Percentiles rank a stretch among this genome's conserved stretches.
Conservation (phyloP, 37 sponge, comb jelly and placozoan genomes). For the Chondrosia reniformis region DNA sequence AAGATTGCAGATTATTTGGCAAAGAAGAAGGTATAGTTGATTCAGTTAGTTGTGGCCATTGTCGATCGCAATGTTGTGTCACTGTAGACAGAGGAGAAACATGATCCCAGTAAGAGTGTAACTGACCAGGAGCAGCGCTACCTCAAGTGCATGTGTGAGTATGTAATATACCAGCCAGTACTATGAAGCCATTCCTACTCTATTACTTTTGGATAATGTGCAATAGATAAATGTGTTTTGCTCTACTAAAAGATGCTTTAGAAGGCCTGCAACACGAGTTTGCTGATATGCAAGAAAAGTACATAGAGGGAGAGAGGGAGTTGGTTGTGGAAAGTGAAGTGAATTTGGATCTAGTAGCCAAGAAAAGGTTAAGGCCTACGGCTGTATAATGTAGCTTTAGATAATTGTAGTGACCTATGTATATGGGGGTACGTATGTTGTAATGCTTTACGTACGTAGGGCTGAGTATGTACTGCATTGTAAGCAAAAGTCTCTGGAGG, state of each 20-base stretch:
- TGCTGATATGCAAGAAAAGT: conserved; percentile 34
- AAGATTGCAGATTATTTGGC: conserved; percentile 85
- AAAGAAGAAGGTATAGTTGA: conserved; percentile 56
- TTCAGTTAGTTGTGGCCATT: neutral
- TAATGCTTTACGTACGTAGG: neutral
- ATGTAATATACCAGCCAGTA: neutral
- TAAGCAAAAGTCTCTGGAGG: conserved; percentile 29
- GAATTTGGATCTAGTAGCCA: conserved; percentile 50
- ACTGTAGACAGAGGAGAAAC: conserved; percentile 67
- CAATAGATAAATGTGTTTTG: neutral
- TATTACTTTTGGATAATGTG: neutral
- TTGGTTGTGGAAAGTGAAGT: conserved; percentile 44
- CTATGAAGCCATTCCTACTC: neutral
- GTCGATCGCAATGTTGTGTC: neutral
- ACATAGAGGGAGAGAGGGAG: conserved; percentile 29
- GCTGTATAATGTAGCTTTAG: neutral
- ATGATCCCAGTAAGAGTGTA: conserved; percentile 71
- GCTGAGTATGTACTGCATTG: conserved; percentile 33
- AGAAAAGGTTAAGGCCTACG: conserved; percentile 38
- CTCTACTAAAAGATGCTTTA: conserved; percentile 41
- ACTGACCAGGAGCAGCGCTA: conserved; percentile 93
- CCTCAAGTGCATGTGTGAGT: conserved; percentile 62
- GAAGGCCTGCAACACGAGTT: conserved; percentile 60
- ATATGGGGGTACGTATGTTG: no score
- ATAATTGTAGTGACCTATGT: no score